Evolutionary conservation across 2,888 invertebrate species (phyloP), one percentile per base, ranked within the genome.

Genomic region (Latrodectus elegans): DNA sequence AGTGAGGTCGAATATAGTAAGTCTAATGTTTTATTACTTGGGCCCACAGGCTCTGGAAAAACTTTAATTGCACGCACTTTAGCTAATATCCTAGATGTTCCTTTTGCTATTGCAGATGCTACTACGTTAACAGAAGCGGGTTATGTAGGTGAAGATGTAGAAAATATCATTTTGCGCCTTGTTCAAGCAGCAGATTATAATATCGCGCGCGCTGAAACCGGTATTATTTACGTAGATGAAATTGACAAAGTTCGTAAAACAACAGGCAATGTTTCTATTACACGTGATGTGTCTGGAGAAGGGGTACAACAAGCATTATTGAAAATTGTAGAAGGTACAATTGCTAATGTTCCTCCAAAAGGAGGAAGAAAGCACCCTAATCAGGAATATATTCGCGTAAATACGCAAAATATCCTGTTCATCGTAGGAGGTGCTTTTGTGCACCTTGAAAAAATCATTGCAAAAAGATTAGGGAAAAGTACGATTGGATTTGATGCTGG

Each of bases 61-160:
- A 91, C 91, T 10, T 71, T 90, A 10, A 52, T 91, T 26, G 91
- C 90, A 17, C n/a, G 89, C 64, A 91, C 90, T 8, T 12, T 91
- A 0, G 91, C 91, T 14, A 64, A 80, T 52, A 14, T 87, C 11
- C 78, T 91, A 77, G 78, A 91, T 73, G 91, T 91, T 12, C 91
- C 91, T 1, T 91, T 91, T 89, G 85, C 89, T 12, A 91, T 91
- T 8, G 89, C 76, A 17, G 91, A 91, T 88, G 89, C 90, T 12
- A 91, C 91, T 1, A 89, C 90, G 12, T 79, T 91, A 14, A 91
- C 91, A 2, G 89, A 91, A 88, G 91, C 91, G 4, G 91, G 91
- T 26, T 91, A 91, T 89, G 91, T 91, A 0, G 91, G 91, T 12
- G 91, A 91, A 67, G 91, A 91, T 88, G 90, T 91, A 8, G 91